Conservation (phyloP, 1,140 invertebrate species). For the Eufriesea mexicana region DNA sequence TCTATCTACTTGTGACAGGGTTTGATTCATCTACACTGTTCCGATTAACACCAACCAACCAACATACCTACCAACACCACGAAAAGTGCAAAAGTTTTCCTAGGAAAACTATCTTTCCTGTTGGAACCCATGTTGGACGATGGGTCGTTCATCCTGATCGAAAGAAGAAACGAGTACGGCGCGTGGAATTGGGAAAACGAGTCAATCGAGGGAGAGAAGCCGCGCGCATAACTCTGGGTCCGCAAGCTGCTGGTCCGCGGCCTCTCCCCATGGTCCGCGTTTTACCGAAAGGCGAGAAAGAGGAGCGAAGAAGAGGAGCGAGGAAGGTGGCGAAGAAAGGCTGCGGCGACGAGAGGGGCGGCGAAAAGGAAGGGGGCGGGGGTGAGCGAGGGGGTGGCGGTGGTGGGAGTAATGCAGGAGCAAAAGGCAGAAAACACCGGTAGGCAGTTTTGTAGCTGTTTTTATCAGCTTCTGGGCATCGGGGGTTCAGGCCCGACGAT, state of each 20-base stretch:
- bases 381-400: slow-evolving; percentile 25
- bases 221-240: slow-evolving; percentile 1
- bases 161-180: background rate
- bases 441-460: slow-evolving; percentile 83
- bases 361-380: too few species aligned
- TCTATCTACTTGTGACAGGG: too few species aligned
- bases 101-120: too few species aligned
- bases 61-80: too few species aligned
- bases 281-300: slow-evolving; percentile 61
- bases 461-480: slow-evolving; percentile 83
- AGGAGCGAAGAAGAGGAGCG: slow-evolving; percentile 39
- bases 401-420: slow-evolving; percentile 75
- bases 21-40: too few species aligned
- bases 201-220: slow-evolving; percentile 22
- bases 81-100: too few species aligned
- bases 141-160: background rate
- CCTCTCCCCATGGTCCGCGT: slow-evolving; percentile 7
- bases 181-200: slow-evolving; percentile 29
- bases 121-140: too few species aligned
- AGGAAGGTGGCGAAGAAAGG: slow-evolving; percentile 59
- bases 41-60: too few species aligned
- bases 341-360: slow-evolving; percentile 25
- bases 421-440: slow-evolving; percentile 82
- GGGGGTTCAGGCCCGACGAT: slow-evolving; percentile 74
- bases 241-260: background rate